Percentiles rank a stretch among this genome's conserved stretches.
Conservation (phyloP, 2,888 invertebrate species). For the Plebejus anna region DNA sequence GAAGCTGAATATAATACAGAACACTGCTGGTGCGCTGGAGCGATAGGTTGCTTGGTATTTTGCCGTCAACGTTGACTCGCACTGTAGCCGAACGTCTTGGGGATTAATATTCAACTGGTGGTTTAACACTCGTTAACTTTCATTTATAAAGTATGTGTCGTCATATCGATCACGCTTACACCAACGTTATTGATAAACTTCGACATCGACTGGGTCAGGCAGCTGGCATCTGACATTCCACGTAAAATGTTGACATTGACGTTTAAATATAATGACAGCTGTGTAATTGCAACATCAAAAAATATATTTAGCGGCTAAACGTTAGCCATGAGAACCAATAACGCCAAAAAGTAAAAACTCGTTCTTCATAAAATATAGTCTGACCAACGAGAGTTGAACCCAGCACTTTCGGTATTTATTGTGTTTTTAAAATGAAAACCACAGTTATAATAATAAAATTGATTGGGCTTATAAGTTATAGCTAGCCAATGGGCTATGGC, state of each 20-base stretch:
- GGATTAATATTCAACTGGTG: constrained; percentile 61
- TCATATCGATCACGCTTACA: constrained; percentile 68
- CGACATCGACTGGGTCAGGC: background rate
- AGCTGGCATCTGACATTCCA: constrained; percentile 47
- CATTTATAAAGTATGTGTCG: constrained; percentile 77
- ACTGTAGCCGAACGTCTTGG: constrained; percentile 76
- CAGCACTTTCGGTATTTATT: too few relatives aligned
- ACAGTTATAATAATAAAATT: too few relatives aligned
- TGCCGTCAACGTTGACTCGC: constrained; percentile 69
- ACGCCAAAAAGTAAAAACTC: too few relatives aligned
- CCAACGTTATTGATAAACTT: constrained; percentile 39
- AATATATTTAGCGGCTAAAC: background rate
- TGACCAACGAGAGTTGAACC: too few relatives aligned
- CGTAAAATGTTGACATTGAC: constrained; percentile 58
- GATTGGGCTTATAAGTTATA: too few relatives aligned
- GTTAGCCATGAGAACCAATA: background rate
- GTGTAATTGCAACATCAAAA: background rate
- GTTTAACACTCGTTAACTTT: constrained; percentile 57
- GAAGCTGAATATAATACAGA: constrained; percentile 53
- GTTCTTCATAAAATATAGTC: too few relatives aligned
- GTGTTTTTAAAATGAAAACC: too few relatives aligned
- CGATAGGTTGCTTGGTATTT: constrained; percentile 44
- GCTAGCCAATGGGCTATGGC: too few relatives aligned
- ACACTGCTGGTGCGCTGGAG: constrained; percentile 42
- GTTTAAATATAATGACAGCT: background rate